phyloP scores from a whole-genome alignment of 2,797 vertebrate genomes.

The Rousettus madagascariensis region DNA sequence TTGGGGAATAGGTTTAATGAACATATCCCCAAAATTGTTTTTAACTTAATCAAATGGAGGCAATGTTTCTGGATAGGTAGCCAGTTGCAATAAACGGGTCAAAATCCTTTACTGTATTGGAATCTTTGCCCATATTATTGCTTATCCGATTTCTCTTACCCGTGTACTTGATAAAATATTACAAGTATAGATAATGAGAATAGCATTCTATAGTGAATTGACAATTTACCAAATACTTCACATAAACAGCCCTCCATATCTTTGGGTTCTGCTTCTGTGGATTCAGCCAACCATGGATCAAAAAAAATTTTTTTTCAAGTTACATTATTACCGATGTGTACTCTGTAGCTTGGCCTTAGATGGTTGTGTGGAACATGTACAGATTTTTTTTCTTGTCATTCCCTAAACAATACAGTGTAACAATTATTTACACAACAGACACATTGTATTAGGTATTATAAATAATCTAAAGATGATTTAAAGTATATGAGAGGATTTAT shows the following conservation, averaged over 20 bases:
- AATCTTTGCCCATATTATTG: not conserved
- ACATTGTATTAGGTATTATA: not conserved
- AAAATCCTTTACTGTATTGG: not conserved
- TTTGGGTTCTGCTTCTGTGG: not conserved
- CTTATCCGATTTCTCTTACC: not conserved
- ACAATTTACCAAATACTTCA: not conserved
- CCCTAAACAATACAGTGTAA: not conserved
- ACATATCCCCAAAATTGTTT: not conserved
- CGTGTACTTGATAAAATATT: not conserved
- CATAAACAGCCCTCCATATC: not conserved
- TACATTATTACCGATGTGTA: not conserved
- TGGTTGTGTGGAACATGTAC: not conserved
- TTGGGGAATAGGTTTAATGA: not conserved
- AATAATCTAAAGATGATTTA: not conserved
- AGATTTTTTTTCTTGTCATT: not conserved
- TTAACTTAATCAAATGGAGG: not conserved
- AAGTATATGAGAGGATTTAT: not conserved
- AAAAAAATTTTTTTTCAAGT: too few relatives aligned
- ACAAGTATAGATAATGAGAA: not conserved
- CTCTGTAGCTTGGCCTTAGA: not conserved
- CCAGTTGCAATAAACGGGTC: not conserved
- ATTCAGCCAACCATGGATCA: too few relatives aligned
- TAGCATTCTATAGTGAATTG: not conserved
- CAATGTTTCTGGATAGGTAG: not conserved
- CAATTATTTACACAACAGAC: not conserved